Evolutionary conservation across 92 coral and sea anemone genomes (phyloP).

Genomic region (Heliopora coerulea): DNA sequence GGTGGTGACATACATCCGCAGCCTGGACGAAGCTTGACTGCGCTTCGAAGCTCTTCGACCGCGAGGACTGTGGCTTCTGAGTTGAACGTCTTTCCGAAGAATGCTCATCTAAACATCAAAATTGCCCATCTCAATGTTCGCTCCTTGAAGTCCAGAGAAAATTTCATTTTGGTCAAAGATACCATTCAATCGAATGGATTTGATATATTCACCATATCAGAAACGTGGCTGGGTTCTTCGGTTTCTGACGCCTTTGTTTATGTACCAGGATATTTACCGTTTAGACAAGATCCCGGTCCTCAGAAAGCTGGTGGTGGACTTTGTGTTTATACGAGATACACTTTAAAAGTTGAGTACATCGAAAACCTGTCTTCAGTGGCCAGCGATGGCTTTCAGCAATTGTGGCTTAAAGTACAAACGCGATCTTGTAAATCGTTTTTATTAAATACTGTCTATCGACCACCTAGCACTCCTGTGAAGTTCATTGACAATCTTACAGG

Average conservation of each 20-base stretch:
- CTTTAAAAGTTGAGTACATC: neutral
- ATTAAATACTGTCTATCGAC: constrained; percentile 9
- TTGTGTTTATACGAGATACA: neutral
- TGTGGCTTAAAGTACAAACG: constrained; percentile 10
- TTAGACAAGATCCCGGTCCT: neutral
- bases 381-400: neutral
- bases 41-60: no score
- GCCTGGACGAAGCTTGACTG: no score
- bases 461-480: no score
- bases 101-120: no score
- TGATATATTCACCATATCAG: constrained; percentile 8
- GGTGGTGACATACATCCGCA: no score
- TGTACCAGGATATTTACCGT: neutral
- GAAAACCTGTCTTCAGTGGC: neutral
- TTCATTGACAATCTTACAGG: no score
- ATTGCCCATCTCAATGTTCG: constrained; percentile 39
- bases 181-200: neutral
- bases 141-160: constrained; percentile 21
- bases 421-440: constrained; percentile 1
- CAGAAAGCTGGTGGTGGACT: constrained; percentile 17
- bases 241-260: neutral
- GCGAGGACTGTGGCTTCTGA: no score
- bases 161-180: constrained; percentile 11
- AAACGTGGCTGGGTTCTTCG: constrained; percentile 9
- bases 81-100: no score